Evolutionary conservation across 2,888 invertebrate species (phyloP).

Genomic region (Autographa pulchrina): DNA sequence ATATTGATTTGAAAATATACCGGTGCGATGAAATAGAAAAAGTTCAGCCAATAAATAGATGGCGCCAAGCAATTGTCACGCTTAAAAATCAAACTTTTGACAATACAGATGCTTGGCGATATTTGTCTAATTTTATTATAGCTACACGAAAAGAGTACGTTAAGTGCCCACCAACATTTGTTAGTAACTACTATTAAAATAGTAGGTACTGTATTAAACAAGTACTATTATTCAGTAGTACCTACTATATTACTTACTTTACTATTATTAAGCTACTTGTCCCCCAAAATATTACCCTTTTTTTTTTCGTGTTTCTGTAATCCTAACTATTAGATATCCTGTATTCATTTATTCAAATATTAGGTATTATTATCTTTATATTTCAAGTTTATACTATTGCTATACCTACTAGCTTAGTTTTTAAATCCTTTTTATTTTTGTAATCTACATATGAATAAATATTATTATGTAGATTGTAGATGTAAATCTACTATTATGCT

Average conservation of each 20-base stretch:
- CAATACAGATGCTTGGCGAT: conserved; percentile 15
- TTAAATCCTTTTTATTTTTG: no score
- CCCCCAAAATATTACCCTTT: no score
- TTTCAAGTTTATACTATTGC: no score
- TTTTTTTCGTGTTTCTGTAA: no score
- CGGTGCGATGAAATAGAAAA: conserved; percentile 10
- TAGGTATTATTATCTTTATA: no score
- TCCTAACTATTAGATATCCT: no score
- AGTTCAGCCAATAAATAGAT: conserved; percentile 8
- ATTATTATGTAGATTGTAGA: no score
- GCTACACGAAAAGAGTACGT: conserved; percentile 13
- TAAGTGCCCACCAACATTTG: conserved; percentile 17
- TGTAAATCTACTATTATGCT: no score
- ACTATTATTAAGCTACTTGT: not conserved
- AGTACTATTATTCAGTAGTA: not conserved
- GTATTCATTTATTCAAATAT: no score
- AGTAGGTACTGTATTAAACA: not conserved
- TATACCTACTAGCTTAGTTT: no score
- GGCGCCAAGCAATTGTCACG: conserved; percentile 12
- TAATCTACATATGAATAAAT: no score
- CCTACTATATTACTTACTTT: not conserved
- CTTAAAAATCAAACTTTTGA: conserved; percentile 12
- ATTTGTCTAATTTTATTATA: conserved; percentile 12
- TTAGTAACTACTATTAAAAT: conserved; percentile 13
- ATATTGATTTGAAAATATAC: conserved; percentile 15